These are phyloP conservation scores for Drosophila multiciliata DNA, from an alignment of 2,888 invertebrate species.

Conservation along the genomic window DNA sequence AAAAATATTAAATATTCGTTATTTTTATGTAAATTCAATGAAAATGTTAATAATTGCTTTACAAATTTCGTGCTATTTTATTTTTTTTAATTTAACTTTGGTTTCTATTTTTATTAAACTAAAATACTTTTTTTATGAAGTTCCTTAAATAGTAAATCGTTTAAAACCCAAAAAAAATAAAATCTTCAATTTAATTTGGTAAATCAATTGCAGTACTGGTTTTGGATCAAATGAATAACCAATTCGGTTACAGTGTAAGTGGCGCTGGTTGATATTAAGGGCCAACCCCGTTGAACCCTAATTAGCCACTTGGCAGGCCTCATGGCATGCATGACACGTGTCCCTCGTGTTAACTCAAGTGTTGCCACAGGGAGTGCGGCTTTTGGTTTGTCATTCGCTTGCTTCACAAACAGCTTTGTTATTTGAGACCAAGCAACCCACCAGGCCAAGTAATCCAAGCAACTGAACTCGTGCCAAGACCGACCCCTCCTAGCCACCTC, in stretches of 20 bases:
- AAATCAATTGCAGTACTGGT: neutral
- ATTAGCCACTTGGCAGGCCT: slow-evolving; percentile 62
- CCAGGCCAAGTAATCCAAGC: slow-evolving; percentile 14
- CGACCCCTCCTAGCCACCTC: slow-evolving; percentile 15
- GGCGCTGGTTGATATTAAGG: slow-evolving; percentile 1
- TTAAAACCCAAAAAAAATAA: neutral
- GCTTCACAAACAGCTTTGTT: slow-evolving; percentile 49
- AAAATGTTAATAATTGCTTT: neutral
- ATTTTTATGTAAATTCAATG: neutral
- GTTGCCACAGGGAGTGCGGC: slow-evolving; percentile 54
- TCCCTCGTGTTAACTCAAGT: slow-evolving; percentile 70
- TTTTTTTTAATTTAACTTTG: neutral
- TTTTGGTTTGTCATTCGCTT: slow-evolving; percentile 56
- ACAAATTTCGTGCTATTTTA: neutral
- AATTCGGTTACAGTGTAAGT: slow-evolving; percentile 1
- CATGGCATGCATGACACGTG: slow-evolving; percentile 53
- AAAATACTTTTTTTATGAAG: neutral
- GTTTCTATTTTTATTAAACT: neutral
- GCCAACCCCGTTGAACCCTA: slow-evolving; percentile 38
- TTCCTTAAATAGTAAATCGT: neutral
- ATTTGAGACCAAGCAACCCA: slow-evolving; percentile 40
- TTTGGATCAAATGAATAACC: neutral
- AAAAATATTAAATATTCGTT: neutral
- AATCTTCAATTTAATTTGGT: neutral
- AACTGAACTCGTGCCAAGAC: slow-evolving; percentile 15